Evolutionary conservation across 2,888 invertebrate genomes (phyloP).

Genomic region (Tipula lateralis): DNA sequence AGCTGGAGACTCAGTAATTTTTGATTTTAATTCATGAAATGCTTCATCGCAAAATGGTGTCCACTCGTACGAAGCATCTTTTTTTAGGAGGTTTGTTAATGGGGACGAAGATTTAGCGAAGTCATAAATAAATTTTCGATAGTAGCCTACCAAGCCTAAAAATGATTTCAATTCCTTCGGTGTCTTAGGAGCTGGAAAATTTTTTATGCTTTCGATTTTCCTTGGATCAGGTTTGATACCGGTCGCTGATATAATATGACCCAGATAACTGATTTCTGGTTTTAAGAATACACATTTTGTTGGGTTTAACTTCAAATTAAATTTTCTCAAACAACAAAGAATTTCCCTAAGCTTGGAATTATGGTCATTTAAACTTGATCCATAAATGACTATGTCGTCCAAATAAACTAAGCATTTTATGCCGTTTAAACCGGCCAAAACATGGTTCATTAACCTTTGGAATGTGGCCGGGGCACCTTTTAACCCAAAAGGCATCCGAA

Average conservation of each 20-base stretch:
- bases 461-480: constrained; percentile 40
- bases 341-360: constrained; percentile 35
- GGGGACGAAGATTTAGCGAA: constrained; percentile 37
- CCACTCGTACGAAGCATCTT: constrained; percentile 35
- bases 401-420: constrained; percentile 35
- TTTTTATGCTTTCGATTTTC: constrained; percentile 35
- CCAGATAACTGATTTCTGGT: constrained; percentile 37
- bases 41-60: not conserved
- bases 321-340: constrained; percentile 34
- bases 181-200: constrained; percentile 35
- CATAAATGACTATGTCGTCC: constrained; percentile 40
- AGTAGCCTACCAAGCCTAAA: constrained; percentile 40
- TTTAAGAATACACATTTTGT: constrained; percentile 38
- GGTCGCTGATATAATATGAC: constrained; percentile 34
- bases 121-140: constrained; percentile 39
- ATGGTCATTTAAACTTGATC: constrained; percentile 35
- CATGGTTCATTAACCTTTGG: constrained; percentile 39
- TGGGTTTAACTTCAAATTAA: constrained; percentile 36
- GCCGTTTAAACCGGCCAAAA: constrained; percentile 37
- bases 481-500: constrained; percentile 37
- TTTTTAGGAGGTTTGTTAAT: constrained; percentile 33
- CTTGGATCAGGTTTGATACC: constrained; percentile 37
- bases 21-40: not conserved
- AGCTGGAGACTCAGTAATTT: constrained; percentile 35
- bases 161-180: constrained; percentile 37